phyloP scores from a whole-genome alignment of 2,797 vertebrate species.

The Sebastes jordani region DNA sequence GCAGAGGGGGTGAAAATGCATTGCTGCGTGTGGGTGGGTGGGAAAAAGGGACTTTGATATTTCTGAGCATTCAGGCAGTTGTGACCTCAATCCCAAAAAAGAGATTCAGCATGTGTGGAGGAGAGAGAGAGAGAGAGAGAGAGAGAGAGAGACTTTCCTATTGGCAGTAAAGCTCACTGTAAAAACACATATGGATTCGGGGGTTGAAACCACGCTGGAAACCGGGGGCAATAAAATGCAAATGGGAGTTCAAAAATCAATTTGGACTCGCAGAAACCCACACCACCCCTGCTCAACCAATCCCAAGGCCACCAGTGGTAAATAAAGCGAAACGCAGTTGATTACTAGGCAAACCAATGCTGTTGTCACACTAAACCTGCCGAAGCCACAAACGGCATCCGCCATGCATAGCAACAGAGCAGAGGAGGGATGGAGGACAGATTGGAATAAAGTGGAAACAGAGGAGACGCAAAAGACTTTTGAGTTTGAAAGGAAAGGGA shows the following conservation, averaged over 20 bases:
- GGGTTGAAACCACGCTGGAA: conserved; percentile 21
- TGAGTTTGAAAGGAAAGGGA: conserved; percentile 7
- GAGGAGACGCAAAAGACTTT: not conserved
- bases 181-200: conserved; percentile 28
- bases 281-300: conserved; percentile 3
- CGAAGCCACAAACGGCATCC: conserved; percentile 15
- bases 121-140: not conserved
- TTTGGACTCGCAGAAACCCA: not conserved
- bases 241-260: conserved; percentile 23
- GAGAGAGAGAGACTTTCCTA: not conserved
- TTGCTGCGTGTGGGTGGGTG: conserved; percentile 34
- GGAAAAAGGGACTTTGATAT: conserved; percentile 45
- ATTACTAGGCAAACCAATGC: conserved; percentile 25
- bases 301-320: conserved; percentile 24
- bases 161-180: conserved; percentile 11
- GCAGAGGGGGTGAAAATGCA: conserved; percentile 29
- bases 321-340: conserved; percentile 36
- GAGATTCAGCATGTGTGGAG: conserved; percentile 25
- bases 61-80: conserved; percentile 49
- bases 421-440: conserved; percentile 7
- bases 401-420: conserved; percentile 24
- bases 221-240: conserved; percentile 36
- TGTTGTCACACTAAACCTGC: conserved; percentile 19
- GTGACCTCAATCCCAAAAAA: conserved; percentile 69
- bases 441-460: not conserved